phyloP scores from a whole-genome alignment of 2,113 vertebrate species.

The Apodemus speciosus region DNA sequence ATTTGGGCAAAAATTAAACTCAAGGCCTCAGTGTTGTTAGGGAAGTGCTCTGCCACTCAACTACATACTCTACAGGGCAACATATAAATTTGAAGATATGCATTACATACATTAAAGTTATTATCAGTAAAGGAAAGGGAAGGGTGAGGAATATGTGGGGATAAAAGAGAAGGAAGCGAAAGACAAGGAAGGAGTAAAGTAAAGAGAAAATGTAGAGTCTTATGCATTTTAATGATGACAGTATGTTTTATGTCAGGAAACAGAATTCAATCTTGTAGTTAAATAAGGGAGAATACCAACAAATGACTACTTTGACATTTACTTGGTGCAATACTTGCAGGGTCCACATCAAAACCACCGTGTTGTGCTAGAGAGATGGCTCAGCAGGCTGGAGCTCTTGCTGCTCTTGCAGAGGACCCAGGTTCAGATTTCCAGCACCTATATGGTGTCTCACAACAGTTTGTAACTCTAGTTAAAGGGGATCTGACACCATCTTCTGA shows the following conservation, averaged over 20 bases:
- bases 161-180: slow-evolving; percentile 33
- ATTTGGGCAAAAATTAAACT: background rate
- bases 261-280: slow-evolving; percentile 16
- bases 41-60: background rate
- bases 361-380: background rate
- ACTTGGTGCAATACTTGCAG: background rate
- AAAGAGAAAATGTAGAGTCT: background rate
- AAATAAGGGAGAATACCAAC: background rate
- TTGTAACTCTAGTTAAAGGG: background rate
- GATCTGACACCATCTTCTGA: background rate
- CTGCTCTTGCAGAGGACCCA: background rate
- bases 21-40: background rate
- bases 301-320: slow-evolving; percentile 14
- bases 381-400: background rate
- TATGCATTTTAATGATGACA: slow-evolving; percentile 30
- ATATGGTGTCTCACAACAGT: background rate
- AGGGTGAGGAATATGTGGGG: background rate
- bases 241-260: background rate
- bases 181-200: background rate
- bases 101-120: slow-evolving; percentile 29
- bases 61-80: background rate
- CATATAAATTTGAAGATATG: slow-evolving; percentile 37
- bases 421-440: background rate
- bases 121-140: background rate
- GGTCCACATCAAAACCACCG: background rate